These are phyloP conservation scores for Cirrhinus molitorella DNA, from an alignment of 2,797 vertebrate species.

Conservation along the genomic window DNA sequence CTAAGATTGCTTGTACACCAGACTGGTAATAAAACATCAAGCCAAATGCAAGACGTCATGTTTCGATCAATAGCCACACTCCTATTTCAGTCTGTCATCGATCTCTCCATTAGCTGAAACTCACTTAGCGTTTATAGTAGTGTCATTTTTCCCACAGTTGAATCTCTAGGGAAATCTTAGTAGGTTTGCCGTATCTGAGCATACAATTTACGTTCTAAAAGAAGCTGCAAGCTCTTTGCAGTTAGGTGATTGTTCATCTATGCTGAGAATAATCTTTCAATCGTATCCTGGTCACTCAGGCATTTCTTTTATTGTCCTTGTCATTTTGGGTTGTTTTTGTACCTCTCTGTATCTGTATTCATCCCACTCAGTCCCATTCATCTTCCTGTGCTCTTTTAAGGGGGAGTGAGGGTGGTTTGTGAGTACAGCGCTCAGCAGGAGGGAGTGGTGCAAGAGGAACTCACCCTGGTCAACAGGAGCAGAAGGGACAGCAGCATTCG, in stretches of 20 bases:
- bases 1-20: background rate
- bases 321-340: background rate
- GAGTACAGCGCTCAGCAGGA: slow-evolving; percentile 90
- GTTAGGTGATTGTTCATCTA: background rate
- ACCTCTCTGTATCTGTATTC: background rate
- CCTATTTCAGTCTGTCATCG: slow-evolving; percentile 33
- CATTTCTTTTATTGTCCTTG: background rate
- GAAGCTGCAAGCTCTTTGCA: background rate
- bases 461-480: slow-evolving; percentile 80
- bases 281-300: background rate
- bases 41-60: slow-evolving; percentile 14
- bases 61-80: slow-evolving; percentile 24
- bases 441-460: slow-evolving; percentile 87
- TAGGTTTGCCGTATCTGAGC: background rate
- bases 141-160: slow-evolving; percentile 10
- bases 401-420: slow-evolving; percentile 86
- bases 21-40: slow-evolving; percentile 11
- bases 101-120: slow-evolving; percentile 42
- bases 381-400: slow-evolving; percentile 63
- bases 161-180: background rate
- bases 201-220: background rate
- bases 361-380: background rate
- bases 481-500: slow-evolving; percentile 73
- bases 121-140: slow-evolving; percentile 8
- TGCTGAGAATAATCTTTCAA: background rate